Percentiles rank a stretch among this genome's conserved stretches.
Conservation (phyloP, 1,140 invertebrate species). For the Diprion similis region DNA sequence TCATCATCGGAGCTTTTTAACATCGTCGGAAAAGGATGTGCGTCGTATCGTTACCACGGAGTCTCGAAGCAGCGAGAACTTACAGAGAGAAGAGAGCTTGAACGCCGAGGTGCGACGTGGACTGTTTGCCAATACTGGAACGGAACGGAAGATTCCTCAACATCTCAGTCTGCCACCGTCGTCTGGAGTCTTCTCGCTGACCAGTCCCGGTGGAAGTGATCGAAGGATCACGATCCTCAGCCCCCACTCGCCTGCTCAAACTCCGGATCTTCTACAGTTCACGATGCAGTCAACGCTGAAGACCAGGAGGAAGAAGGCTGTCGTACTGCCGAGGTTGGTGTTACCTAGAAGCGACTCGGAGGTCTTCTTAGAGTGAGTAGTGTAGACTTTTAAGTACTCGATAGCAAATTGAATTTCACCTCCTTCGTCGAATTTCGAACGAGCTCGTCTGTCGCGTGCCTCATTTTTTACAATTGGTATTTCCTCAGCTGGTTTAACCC, state of each 20-base stretch:
- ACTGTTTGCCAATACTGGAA: slow-evolving; percentile 68
- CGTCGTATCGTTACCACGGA: slow-evolving; percentile 63
- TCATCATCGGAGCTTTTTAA: slow-evolving; percentile 65
- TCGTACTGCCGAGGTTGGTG: slow-evolving; percentile 77
- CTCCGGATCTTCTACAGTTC: slow-evolving; percentile 67
- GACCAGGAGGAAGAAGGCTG: slow-evolving; percentile 72
- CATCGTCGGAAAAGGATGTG: slow-evolving; percentile 71
- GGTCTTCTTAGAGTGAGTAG: slow-evolving; percentile 69
- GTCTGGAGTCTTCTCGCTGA: slow-evolving; percentile 61
- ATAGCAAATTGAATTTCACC: no score
- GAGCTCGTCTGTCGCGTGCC: no score
- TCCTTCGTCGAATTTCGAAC: no score
- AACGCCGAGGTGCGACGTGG: slow-evolving; percentile 72
- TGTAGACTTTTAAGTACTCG: background rate
- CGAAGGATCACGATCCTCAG: slow-evolving; percentile 75
- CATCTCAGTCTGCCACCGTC: slow-evolving; percentile 75
- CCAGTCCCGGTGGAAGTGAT: slow-evolving; percentile 63
- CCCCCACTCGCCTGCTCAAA: slow-evolving; percentile 72
- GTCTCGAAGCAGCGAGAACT: slow-evolving; percentile 65
- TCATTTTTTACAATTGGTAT: no score
- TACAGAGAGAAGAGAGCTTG: slow-evolving; percentile 63
- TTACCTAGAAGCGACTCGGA: slow-evolving; percentile 76
- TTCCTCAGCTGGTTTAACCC: no score
- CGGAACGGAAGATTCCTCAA: slow-evolving; percentile 67
- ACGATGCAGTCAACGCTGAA: slow-evolving; percentile 65